A percentile compares a stretch with the other conserved stretches of the same genome.
Evolutionary conservation across 1,140 invertebrate species (phyloP).

Genomic region (Calliopsis andreniformis): DNA sequence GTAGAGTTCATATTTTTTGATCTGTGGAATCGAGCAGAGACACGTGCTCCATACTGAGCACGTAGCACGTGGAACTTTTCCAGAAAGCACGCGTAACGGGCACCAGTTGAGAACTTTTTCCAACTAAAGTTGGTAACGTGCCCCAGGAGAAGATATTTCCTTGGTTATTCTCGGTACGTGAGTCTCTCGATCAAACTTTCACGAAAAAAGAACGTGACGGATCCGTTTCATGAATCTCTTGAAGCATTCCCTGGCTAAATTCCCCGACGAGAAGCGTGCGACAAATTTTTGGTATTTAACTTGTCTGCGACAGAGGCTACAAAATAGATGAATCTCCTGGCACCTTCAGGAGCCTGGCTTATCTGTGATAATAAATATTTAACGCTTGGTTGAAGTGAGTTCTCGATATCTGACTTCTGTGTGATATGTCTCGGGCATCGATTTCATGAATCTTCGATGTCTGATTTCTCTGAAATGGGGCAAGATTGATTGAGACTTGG

Average conservation of each 20-base stretch:
- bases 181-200: not conserved
- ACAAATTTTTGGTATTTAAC: no score
- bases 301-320: not conserved
- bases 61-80: not conserved
- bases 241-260: not conserved
- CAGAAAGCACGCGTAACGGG: not conserved
- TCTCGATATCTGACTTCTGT: not conserved
- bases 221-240: no score
- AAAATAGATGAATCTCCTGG: not conserved
- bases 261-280: no score
- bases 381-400: not conserved
- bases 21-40: not conserved
- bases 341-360: not conserved
- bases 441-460: not conserved
- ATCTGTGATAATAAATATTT: slow-evolving; percentile 2
- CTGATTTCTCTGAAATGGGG: not conserved
- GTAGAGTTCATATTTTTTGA: not conserved
- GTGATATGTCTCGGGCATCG: not conserved
- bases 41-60: not conserved
- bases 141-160: not conserved
- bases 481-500: no score
- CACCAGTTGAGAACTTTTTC: not conserved
- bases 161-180: not conserved
- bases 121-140: not conserved
- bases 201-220: not conserved